These are phyloP conservation scores for Capreolus pygargus DNA, from an alignment of 2,113 vertebrate genomes.

Conservation along the genomic window DNA sequence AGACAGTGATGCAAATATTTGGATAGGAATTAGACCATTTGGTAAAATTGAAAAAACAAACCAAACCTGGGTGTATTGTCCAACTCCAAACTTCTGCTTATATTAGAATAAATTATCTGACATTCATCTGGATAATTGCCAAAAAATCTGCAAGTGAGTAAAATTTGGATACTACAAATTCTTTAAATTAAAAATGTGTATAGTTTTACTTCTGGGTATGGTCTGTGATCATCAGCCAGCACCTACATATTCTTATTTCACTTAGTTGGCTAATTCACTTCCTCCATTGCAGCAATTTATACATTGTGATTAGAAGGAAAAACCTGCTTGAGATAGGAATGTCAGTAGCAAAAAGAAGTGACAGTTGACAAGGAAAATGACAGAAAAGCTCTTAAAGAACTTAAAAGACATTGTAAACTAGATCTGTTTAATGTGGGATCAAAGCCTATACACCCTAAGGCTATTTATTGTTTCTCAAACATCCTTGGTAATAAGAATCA, in stretches of 20 bases:
- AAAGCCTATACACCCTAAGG: not conserved
- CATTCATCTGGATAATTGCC: not conserved
- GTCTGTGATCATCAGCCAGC: not conserved
- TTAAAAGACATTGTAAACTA: not conserved
- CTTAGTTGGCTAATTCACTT: not conserved
- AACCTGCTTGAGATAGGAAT: not conserved
- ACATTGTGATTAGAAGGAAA: not conserved
- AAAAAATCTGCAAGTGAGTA: not conserved
- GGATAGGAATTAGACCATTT: constrained; percentile 9
- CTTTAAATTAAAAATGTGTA: not conserved
- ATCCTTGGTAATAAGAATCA: not conserved
- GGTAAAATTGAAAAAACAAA: not conserved
- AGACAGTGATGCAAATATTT: not conserved
- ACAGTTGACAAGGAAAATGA: not conserved
- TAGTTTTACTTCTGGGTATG: not conserved
- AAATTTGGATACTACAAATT: not conserved
- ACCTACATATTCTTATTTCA: not conserved
- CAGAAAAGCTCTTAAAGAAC: not conserved
- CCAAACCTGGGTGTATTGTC: not conserved
- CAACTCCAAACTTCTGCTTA: not conserved
- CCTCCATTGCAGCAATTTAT: not conserved
- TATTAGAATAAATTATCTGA: not conserved
- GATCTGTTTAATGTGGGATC: not conserved
- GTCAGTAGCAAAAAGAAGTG: not conserved
- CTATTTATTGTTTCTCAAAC: not conserved